Evolutionary conservation across 2,888 invertebrate species (phyloP), one percentile per base, ranked within the genome.

Genomic region (Schizotus pectinicornis): DNA sequence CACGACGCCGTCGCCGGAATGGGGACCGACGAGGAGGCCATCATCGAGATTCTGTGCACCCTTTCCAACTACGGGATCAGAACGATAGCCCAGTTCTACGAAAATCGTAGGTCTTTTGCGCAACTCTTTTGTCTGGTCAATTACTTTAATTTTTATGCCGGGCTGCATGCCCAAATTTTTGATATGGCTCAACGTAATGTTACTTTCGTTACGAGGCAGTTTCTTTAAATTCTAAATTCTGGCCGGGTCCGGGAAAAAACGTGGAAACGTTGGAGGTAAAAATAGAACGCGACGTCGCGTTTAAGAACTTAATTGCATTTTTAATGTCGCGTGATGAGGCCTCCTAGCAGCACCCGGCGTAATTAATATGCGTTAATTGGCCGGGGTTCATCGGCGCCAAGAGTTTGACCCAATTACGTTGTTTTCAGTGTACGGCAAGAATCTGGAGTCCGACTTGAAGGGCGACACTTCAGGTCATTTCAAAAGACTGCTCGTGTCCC

Each of bases 381-480:
- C 5, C 5, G 22, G 5, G 22, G 3, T 22, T 22, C 22, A 22
- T 5, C 5, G 30, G 22, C 5, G 22, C 5, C 5, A 22, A 22
- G 13, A 35, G 1, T 11, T 31, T 22, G 22, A 36, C 43, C 14
- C 1, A 30, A 14, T 9, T 46, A 48, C 52, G 52, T 64, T 56
- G 63, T 63, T 79, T 79, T 55, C 77, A 93, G 94, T 94, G 74
- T 95, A 90, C 79, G 88, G 88, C 68, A 91, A 88, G 78, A 79
- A 87, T 57, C 80, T 97, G 63, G 96, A 96, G 76, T 87, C 88
- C 6, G 95, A 95, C 75, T 82, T 97, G 69, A 91, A 91, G 76
- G 92, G 91, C 47, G 98, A 98, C 78, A 95, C 96, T 6, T 95
- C 95, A 7, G 97, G 97, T n/a, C 92, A 94, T 79, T 98, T 98